Conservation (phyloP, 1,140 invertebrate genomes). For the Cotesia chilonis region DNA sequence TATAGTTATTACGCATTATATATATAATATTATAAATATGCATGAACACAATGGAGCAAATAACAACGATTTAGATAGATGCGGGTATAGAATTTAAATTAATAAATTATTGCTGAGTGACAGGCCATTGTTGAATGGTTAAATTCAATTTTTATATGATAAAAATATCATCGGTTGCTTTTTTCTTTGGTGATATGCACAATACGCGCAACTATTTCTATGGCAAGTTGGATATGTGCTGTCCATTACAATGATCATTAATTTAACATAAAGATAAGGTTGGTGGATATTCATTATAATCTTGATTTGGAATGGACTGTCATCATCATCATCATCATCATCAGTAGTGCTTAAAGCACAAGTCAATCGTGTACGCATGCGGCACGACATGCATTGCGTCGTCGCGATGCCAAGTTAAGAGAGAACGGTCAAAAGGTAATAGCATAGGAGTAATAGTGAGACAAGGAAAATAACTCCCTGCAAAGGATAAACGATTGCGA, state of each 20-base stretch:
- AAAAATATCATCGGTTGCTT: background rate
- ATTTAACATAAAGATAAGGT: conserved; percentile 3
- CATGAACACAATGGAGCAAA: background rate
- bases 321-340: background rate
- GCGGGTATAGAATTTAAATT: background rate
- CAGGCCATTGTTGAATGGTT: background rate
- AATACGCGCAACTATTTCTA: conserved; percentile 28
- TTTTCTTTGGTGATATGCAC: conserved; percentile 18
- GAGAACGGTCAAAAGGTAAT: background rate
- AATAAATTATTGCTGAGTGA: background rate
- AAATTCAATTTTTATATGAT: conserved; percentile 12
- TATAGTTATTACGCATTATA: background rate
- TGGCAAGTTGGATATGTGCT: background rate
- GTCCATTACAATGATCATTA: conserved; percentile 31
- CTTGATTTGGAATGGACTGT: conserved; percentile 3
- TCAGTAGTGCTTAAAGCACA: background rate
- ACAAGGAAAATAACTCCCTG: background rate
- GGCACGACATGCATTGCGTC: conserved; percentile 22
- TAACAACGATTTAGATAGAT: background rate
- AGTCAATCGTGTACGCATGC: conserved; percentile 27
- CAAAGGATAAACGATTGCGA: conserved; percentile 10
- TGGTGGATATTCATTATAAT: background rate
- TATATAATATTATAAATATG: background rate
- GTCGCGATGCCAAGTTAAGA: conserved; percentile 9
- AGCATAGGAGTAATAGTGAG: background rate